A percentile compares a stretch with the other conserved stretches of the same genome.
Evolutionary conservation across 2,888 invertebrate species (phyloP).

Genomic region (Pseudococcus longispinus): DNA sequence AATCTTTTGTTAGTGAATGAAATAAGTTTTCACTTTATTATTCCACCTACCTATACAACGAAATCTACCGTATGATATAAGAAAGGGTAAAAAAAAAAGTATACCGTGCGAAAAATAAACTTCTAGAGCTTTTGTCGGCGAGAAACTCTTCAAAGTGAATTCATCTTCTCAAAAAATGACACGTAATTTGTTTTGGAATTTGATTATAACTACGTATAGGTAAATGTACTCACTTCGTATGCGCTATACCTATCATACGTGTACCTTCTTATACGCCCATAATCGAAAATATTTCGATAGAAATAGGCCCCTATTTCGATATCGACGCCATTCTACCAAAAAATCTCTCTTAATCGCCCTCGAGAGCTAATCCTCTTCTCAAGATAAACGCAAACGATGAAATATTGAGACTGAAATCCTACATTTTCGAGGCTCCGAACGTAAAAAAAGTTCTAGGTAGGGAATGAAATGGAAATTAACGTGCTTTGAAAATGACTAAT

Average conservation of each 20-base stretch:
- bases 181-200: background rate
- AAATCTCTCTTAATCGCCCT: background rate
- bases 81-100: background rate
- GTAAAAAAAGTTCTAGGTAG: background rate
- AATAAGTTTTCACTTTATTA: conserved; percentile 22
- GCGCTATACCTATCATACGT: background rate
- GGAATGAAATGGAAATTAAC: background rate
- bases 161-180: background rate
- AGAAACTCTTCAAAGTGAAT: background rate
- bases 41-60: background rate
- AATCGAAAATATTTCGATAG: background rate
- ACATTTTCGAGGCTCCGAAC: background rate
- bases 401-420: background rate
- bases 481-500: background rate
- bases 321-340: background rate
- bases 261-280: background rate
- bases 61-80: background rate
- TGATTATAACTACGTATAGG: background rate
- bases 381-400: background rate
- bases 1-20: background rate
- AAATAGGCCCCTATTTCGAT: background rate
- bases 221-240: background rate
- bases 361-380: background rate
- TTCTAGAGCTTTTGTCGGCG: background rate
- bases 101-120: background rate